Evolutionary conservation across 1,140 invertebrate species (phyloP).

Genomic region (Drosophila novamexicana): DNA sequence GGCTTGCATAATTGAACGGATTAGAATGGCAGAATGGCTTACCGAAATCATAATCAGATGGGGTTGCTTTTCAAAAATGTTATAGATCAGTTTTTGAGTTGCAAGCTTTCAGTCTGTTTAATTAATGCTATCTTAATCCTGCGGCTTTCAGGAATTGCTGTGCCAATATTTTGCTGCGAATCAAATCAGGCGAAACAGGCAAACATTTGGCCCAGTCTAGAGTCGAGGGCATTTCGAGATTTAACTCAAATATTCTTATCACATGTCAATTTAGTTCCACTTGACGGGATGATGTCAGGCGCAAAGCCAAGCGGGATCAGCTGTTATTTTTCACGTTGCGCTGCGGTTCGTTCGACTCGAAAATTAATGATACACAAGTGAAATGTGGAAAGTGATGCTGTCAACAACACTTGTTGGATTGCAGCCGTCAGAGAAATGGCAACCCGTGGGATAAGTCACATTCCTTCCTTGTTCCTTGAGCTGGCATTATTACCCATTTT

Average conservation of each 20-base stretch:
- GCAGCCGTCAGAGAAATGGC: conserved; percentile 20
- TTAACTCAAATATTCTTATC: conserved; percentile 71
- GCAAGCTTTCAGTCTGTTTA: not conserved
- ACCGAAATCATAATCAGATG: not conserved
- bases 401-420: conserved; percentile 78
- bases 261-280: conserved; percentile 79
- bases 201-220: conserved; percentile 20
- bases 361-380: conserved; percentile 79
- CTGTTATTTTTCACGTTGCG: conserved; percentile 78
- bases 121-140: conserved; percentile 23
- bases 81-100: conserved; percentile 1
- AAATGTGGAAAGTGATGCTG: conserved; percentile 78
- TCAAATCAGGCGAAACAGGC: not conserved
- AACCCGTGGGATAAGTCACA: not conserved
- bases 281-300: conserved; percentile 49
- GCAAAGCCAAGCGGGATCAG: conserved; percentile 64
- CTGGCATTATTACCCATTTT: no score
- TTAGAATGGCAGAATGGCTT: not conserved
- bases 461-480: not conserved
- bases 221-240: conserved; percentile 34
- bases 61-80: not conserved
- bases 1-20: not conserved
- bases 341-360: conserved; percentile 65
- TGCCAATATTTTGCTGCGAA: not conserved
- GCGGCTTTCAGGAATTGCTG: conserved; percentile 14